Conservation (phyloP, 1,140 invertebrate genomes). For the Lysiphlebus fabarum region DNA sequence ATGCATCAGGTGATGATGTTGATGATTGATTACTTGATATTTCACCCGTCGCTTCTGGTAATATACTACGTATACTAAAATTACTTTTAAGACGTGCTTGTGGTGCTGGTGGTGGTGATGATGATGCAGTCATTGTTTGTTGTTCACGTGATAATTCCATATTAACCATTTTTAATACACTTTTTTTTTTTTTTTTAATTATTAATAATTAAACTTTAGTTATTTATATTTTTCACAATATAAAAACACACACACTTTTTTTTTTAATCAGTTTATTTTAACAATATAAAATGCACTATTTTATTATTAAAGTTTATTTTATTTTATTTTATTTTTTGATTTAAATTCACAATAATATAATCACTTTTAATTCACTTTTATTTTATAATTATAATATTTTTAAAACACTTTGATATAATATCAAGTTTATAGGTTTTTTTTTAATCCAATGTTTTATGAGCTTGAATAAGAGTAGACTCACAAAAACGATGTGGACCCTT, state of each 20-base stretch:
- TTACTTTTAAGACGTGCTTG: slow-evolving; percentile 64
- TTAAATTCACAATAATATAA: not conserved
- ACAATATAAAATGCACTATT: not conserved
- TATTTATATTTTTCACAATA: slow-evolving; percentile 1
- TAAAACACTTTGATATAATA: too few species aligned
- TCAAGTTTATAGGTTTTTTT: not conserved
- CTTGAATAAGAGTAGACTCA: not conserved
- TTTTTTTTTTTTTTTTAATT: too few species aligned
- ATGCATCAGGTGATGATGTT: slow-evolving; percentile 40
- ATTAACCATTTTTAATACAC: slow-evolving; percentile 54
- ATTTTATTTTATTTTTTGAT: not conserved
- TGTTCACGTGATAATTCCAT: slow-evolving; percentile 51
- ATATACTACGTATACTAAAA: slow-evolving; percentile 70
- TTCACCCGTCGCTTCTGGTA: slow-evolving; percentile 66
- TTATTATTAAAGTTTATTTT: too few species aligned
- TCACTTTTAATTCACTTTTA: not conserved
- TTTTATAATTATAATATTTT: too few species aligned
- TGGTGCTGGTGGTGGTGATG: slow-evolving; percentile 54
- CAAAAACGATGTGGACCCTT: slow-evolving; percentile 21
- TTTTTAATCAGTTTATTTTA: not conserved
- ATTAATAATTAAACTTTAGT: slow-evolving; percentile 9
- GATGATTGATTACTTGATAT: slow-evolving; percentile 55
- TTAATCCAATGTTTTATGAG: not conserved
- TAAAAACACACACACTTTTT: not conserved
- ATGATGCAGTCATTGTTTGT: slow-evolving; percentile 50